These are phyloP conservation scores for Puffinus mauretanicus DNA, from an alignment of 2,113 vertebrate genomes.

Conservation along the genomic window DNA sequence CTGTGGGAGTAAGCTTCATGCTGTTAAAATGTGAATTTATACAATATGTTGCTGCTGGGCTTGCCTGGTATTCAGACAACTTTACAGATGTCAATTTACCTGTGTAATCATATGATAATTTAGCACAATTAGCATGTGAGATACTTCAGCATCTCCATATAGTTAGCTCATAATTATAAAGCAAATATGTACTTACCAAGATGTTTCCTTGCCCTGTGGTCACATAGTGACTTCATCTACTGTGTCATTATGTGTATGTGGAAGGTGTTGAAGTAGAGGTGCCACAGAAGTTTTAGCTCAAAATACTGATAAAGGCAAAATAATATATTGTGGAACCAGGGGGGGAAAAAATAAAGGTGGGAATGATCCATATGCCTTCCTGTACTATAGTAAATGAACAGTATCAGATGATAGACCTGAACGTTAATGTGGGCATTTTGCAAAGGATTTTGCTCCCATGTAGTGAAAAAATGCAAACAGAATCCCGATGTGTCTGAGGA, in stretches of 20 bases:
- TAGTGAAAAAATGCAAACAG: not conserved
- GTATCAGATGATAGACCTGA: not conserved
- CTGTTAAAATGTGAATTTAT: slow-evolving; percentile 30
- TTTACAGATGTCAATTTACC: slow-evolving; percentile 38
- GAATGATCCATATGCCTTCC: not conserved
- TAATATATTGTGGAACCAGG: not conserved
- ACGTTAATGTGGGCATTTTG: not conserved
- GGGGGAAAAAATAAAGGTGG: accelerated
- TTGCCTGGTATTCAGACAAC: slow-evolving; percentile 22
- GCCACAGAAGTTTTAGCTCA: not conserved
- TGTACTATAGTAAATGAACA: not conserved
- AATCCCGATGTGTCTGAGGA: not conserved
- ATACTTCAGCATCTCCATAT: not conserved
- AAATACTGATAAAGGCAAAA: not conserved
- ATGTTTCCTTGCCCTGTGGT: not conserved
- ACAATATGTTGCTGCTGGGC: slow-evolving; percentile 13
- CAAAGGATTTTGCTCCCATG: not conserved
- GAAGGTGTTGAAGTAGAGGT: not conserved
- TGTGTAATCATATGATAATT: slow-evolving; percentile 42
- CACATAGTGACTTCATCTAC: not conserved
- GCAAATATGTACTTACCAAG: not conserved
- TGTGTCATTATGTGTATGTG: not conserved
- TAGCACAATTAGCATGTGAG: slow-evolving; percentile 35
- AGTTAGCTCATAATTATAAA: slow-evolving; percentile 13
- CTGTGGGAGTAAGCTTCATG: not conserved